Percentiles rank a stretch among this genome's conserved stretches.
Conservation (phyloP, 92 coral and sea anemone genomes). For the Actinostola sp. region DNA sequence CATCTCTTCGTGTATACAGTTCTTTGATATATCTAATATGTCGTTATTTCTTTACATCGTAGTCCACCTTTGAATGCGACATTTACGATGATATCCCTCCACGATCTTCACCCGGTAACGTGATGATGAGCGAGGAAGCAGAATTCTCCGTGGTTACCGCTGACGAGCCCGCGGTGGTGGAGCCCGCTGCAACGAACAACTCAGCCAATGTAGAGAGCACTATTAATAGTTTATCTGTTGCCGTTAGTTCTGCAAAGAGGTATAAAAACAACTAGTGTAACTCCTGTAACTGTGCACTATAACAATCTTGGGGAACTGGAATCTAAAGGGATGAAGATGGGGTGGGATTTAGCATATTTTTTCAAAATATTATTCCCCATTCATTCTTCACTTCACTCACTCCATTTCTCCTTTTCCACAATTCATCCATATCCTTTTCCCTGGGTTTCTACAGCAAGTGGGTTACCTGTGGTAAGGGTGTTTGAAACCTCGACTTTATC, state of each 20-base stretch:
- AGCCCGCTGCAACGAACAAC: slow-evolving; percentile 8
- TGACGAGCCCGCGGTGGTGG: slow-evolving; percentile 30
- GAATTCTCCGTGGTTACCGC: slow-evolving; percentile 26
- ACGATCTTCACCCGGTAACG: slow-evolving; percentile 26
- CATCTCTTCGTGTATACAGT: not conserved
- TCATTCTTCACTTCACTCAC: not conserved
- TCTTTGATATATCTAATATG: not conserved
- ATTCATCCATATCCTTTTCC: no score
- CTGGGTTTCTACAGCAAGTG: no score
- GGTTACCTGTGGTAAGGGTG: no score
- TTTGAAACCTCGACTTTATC: no score
- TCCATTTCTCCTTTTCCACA: not conserved
- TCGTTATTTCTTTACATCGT: not conserved
- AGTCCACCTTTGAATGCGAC: slow-evolving; percentile 31
- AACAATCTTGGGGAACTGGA: no score
- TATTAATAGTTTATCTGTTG: slow-evolving; percentile 30
- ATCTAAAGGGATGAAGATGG: no score
- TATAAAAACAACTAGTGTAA: not conserved
- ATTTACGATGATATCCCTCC: slow-evolving; percentile 18
- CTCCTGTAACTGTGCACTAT: no score
- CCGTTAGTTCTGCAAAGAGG: slow-evolving; percentile 39
- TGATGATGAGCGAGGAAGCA: slow-evolving; percentile 22
- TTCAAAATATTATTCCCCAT: not conserved
- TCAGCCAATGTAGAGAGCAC: slow-evolving; percentile 17
- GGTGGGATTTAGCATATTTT: no score